Evolutionary conservation across 2,113 vertebrate species (phyloP), one percentile per base, ranked within the genome.

Genomic region (Gopherus flavomarginatus): DNA sequence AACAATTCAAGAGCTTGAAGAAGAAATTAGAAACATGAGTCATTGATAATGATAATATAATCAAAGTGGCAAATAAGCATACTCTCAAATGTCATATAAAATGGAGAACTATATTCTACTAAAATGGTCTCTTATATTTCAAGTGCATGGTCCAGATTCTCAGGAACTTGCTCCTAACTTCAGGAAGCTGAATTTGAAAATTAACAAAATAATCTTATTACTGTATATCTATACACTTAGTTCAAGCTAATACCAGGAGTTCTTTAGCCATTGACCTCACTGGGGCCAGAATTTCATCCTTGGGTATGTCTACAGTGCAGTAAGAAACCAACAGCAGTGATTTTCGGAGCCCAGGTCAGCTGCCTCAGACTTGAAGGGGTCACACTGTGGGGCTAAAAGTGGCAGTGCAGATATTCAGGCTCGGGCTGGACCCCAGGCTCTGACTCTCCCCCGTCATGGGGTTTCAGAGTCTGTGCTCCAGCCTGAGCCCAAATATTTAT

Each of bases 21-120:
- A 92, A 98, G 95, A 98, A 97, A 97, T 97, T 98, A 98, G 97
- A 98, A 97, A 97, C 96, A 96, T 75, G 96, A 97, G 93, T 95
- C 96, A 85, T 96, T 96, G 93, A 93, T 96, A 97, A 97, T 89
- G 94, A 97, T 96, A 97, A 97, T 97, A 97, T 97, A 97, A 97
- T 97, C 97, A 97, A 96, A 84, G 92, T 75, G 72, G 95, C 82
- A 96, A 86, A 93, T 88, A 95, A 96, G 89, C 92, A 84, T 88
- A 89, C 85, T 93, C 90, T 96, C 90, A 93, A 91, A 95, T 91
- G 86, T 92, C 95, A 96, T 97, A 95, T 93, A 93, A 93, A 93
- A 92, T 82, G 78, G 89, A 96, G 87, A 83, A 97, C 92, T 91
- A 87, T 54, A 90, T 94, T 90, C 92, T 91, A 86, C 93, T 96